Percentiles rank a stretch among this genome's conserved stretches.
These are phyloP conservation scores for Idaea dimidiata DNA, from an alignment of 2,888 invertebrate species.

Conservation along the genomic window DNA sequence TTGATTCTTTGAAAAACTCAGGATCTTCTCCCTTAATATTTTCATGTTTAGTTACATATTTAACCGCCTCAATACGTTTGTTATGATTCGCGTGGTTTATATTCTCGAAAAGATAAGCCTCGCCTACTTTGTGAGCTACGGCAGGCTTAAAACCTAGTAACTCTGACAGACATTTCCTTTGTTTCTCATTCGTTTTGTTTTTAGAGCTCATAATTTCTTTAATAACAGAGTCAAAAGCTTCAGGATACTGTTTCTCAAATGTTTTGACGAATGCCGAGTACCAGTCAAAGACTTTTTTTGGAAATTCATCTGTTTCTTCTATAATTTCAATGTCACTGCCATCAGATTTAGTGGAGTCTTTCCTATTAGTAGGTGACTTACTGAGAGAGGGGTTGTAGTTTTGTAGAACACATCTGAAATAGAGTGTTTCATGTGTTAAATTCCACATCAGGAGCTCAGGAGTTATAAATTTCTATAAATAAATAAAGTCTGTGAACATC, in stretches of 20 bases:
- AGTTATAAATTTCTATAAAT: too few relatives aligned
- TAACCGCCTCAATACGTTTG: constrained; percentile 84
- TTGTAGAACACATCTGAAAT: constrained; percentile 69
- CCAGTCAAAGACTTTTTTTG: constrained; percentile 70
- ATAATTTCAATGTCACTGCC: constrained; percentile 73
- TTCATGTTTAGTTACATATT: constrained; percentile 80
- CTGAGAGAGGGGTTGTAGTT: not conserved
- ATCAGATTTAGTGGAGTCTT: constrained; percentile 37
- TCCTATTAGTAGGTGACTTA: constrained; percentile 11
- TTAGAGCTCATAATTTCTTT: constrained; percentile 76
- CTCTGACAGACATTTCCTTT: constrained; percentile 63
- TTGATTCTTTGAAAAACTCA: constrained; percentile 83
- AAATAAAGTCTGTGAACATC: too few relatives aligned
- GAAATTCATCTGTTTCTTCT: constrained; percentile 56
- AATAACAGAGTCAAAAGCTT: constrained; percentile 85
- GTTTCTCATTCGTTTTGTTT: constrained; percentile 45
- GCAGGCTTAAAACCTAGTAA: constrained; percentile 79
- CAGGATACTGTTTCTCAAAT: constrained; percentile 86
- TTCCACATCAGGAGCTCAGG: too few relatives aligned
- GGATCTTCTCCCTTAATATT: constrained; percentile 72
- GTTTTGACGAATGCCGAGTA: constrained; percentile 79
- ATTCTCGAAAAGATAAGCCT: constrained; percentile 83
- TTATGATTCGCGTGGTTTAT: constrained; percentile 86
- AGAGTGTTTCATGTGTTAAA: too few relatives aligned
- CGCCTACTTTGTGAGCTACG: constrained; percentile 73